These are phyloP conservation scores for Zosterops japonicus DNA, from an alignment of 2,113 vertebrate genomes.

Conservation along the genomic window DNA sequence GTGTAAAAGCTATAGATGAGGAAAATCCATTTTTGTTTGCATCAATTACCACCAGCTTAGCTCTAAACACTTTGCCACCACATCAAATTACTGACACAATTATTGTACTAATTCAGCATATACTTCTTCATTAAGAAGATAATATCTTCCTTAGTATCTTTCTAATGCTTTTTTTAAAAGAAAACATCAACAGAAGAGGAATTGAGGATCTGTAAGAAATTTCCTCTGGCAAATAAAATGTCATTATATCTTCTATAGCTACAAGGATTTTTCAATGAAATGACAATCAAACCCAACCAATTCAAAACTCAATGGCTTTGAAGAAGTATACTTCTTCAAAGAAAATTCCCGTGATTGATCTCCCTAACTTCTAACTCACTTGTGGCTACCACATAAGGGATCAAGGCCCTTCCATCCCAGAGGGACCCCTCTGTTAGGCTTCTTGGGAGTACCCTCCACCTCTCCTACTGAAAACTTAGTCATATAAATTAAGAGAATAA, in stretches of 20 bases:
- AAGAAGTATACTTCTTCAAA: not conserved
- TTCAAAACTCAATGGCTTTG: not conserved
- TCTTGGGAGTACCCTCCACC: not conserved
- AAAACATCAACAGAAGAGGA: not conserved
- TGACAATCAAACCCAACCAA: not conserved
- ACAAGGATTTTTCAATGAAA: not conserved
- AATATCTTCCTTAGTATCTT: not conserved
- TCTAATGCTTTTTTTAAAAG: not conserved
- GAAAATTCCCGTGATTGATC: not conserved
- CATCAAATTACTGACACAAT: not conserved
- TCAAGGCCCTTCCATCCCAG: not conserved
- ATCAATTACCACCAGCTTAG: not conserved
- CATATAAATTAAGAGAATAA: not conserved
- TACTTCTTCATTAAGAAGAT: not conserved
- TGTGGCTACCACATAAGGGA: not conserved
- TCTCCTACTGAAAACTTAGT: not conserved
- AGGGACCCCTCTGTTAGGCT: not conserved
- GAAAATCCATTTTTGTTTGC: not conserved
- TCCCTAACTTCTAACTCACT: not conserved
- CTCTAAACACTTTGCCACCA: not conserved
- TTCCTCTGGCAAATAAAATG: not conserved
- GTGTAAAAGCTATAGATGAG: not conserved
- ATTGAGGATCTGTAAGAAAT: not conserved
- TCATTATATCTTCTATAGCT: not conserved
- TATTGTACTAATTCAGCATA: not conserved